A percentile compares a stretch with the other conserved stretches of the same genome.
phyloP scores from a whole-genome alignment of 1,140 invertebrate genomes.

The Drosophila teissieri region DNA sequence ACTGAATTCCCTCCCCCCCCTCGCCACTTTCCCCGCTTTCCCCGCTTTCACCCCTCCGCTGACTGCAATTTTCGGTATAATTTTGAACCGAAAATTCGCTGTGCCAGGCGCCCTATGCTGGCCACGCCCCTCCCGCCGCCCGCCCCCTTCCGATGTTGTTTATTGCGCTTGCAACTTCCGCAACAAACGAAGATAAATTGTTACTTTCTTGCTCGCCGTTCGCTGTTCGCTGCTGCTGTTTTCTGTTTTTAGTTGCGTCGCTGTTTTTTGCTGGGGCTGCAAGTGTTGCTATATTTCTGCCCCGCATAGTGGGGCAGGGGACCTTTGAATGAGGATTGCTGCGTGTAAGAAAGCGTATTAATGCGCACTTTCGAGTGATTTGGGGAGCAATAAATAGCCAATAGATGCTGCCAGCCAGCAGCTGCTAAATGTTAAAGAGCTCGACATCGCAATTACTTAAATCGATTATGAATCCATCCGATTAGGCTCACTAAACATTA shows the following conservation, averaged over 20 bases:
- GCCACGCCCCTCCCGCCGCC: constrained; percentile 12
- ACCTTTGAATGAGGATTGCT: background rate
- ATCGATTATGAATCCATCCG: background rate
- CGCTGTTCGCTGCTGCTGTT: background rate
- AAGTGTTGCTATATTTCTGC: constrained; percentile 27
- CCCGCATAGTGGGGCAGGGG: background rate
- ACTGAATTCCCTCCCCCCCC: constrained; percentile 1
- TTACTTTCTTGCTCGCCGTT: constrained; percentile 37
- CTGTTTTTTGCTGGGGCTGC: constrained; percentile 5
- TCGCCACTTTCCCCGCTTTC: background rate
- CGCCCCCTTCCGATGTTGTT: constrained; percentile 58
- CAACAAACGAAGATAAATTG: constrained; percentile 78
- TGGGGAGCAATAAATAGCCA: background rate
- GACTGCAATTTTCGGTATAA: constrained; percentile 62
- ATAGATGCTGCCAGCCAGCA: too few relatives aligned
- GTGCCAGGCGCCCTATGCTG: constrained; percentile 45
- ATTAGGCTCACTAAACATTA: background rate
- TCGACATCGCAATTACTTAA: too few relatives aligned
- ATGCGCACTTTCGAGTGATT: background rate
- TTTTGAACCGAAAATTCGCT: constrained; percentile 51
- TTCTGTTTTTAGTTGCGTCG: constrained; percentile 10
- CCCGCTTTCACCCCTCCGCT: background rate
- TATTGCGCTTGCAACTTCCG: constrained; percentile 77
- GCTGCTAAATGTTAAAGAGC: background rate
- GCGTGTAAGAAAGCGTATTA: background rate